A percentile compares a stretch with the other conserved stretches of the same genome.
Conservation (phyloP, 1,140 invertebrate genomes). For the Mya arenaria region DNA sequence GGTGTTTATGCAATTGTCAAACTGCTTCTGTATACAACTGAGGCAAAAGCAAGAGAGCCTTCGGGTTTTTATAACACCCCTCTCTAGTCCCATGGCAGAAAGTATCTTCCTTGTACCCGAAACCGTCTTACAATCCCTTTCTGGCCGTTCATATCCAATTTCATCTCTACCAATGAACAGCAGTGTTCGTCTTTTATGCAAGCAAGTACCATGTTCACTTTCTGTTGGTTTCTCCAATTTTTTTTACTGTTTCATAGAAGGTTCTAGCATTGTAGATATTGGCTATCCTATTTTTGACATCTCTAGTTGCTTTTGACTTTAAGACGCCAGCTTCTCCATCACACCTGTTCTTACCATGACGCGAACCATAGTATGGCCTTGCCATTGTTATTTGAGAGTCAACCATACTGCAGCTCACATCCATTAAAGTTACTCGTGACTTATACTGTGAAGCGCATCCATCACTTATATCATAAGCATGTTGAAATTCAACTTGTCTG, state of each 20-base stretch:
- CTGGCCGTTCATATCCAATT: background rate
- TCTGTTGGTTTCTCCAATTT: background rate
- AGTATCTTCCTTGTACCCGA: background rate
- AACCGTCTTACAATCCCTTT: background rate
- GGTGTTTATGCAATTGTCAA: too few relatives aligned
- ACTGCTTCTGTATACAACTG: too few relatives aligned
- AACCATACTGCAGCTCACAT: background rate
- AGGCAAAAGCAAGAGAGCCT: too few relatives aligned
- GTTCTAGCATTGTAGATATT: background rate
- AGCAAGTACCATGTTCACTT: background rate
- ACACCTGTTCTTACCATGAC: background rate
- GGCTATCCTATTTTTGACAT: background rate
- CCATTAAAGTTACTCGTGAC: background rate
- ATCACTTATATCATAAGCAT: background rate
- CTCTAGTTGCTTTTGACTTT: background rate
- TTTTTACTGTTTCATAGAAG: background rate
- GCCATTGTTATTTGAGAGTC: slow-evolving; percentile 1
- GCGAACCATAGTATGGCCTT: background rate
- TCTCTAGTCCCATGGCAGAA: background rate
- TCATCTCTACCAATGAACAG: background rate
- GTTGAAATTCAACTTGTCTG: background rate
- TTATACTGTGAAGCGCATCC: background rate
- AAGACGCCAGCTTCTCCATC: background rate
- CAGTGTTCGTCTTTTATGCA: background rate
- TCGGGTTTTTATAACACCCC: background rate